Percentiles rank a stretch among this genome's conserved stretches.
phyloP scores from a whole-genome alignment of 2,113 vertebrate genomes.

The Tapirus terrestris region DNA sequence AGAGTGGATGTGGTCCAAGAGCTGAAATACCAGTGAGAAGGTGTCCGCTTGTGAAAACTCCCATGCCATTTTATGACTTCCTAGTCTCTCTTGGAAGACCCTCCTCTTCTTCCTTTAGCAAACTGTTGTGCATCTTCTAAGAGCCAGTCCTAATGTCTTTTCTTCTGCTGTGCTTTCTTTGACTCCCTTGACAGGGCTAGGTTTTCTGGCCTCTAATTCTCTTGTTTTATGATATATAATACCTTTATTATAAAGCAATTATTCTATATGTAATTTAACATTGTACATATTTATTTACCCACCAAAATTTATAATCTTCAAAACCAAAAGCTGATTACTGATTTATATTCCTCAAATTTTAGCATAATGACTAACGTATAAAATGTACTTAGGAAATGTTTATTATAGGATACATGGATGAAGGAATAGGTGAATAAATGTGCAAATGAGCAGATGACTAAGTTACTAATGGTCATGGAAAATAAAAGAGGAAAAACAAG shows the following conservation, averaged over 20 bases:
- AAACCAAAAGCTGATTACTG: too few relatives aligned
- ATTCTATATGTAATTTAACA: not conserved
- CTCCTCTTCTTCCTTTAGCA: not conserved
- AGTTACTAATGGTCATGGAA: not conserved
- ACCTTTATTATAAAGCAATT: not conserved
- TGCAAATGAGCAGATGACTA: constrained; percentile 31
- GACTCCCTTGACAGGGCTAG: not conserved
- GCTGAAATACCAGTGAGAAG: not conserved
- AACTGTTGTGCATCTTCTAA: not conserved
- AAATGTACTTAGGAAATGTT: not conserved
- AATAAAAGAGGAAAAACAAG: not conserved
- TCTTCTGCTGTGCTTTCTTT: not conserved
- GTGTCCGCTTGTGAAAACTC: not conserved
- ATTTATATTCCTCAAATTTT: not conserved
- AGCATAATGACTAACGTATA: not conserved
- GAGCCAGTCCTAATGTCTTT: not conserved
- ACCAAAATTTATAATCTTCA: too few relatives aligned
- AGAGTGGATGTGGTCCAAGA: not conserved
- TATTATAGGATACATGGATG: not conserved
- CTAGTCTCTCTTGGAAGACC: not conserved
- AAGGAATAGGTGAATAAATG: not conserved
- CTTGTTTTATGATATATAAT: not conserved
- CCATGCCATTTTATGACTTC: not conserved
- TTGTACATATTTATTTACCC: too few relatives aligned
- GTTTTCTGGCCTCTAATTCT: not conserved